These are phyloP conservation scores for Taxidea taxus DNA, from an alignment of 2,113 vertebrate genomes.

Conservation along the genomic window DNA sequence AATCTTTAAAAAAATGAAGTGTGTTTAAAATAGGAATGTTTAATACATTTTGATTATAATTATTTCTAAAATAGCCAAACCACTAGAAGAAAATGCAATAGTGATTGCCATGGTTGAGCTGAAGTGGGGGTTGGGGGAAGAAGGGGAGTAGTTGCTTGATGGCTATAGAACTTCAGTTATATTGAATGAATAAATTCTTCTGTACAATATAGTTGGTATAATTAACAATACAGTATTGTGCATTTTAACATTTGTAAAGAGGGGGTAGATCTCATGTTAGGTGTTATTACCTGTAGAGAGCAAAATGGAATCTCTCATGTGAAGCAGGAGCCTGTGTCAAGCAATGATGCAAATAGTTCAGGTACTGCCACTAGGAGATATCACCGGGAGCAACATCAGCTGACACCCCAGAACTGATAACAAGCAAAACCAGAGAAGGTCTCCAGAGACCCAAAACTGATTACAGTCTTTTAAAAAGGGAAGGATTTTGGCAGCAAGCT, in stretches of 20 bases:
- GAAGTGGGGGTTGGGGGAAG: neutral
- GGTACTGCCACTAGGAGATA: too few relatives aligned
- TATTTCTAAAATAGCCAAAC: neutral
- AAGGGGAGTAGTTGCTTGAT: neutral
- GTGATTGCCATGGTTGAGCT: neutral
- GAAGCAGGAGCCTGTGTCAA: too few relatives aligned
- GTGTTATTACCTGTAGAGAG: too few relatives aligned
- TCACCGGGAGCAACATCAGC: too few relatives aligned
- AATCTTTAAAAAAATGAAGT: neutral
- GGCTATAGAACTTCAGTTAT: neutral
- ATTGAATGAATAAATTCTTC: neutral
- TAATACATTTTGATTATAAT: neutral
- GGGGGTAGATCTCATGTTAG: neutral
- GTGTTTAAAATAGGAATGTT: neutral
- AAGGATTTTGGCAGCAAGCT: too few relatives aligned
- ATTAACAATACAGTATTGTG: neutral
- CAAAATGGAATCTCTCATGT: too few relatives aligned
- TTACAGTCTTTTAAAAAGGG: too few relatives aligned
- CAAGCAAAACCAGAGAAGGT: too few relatives aligned
- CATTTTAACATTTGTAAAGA: neutral
- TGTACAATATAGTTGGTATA: neutral
- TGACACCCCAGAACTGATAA: too few relatives aligned
- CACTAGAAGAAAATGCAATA: neutral
- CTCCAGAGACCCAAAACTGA: too few relatives aligned
- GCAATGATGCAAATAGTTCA: too few relatives aligned